Conservation (phyloP, 1,140 invertebrate species). For the Calephelis nemesis region DNA sequence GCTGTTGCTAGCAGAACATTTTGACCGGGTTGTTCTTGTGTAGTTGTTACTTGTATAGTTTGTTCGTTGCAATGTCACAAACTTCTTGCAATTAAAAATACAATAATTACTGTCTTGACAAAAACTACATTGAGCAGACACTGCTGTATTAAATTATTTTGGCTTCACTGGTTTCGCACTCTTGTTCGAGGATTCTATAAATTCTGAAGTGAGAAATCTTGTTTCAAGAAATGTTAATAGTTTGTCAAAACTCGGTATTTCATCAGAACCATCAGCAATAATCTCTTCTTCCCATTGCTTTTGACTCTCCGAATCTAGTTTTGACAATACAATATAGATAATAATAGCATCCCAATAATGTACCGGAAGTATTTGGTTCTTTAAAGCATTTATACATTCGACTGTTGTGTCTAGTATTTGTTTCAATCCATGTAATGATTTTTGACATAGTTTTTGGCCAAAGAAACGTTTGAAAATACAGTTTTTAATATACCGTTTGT, state of each 20-base stretch:
- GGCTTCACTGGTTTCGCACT: too few relatives aligned
- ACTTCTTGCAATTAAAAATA: constrained; percentile 19
- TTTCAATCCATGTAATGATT: background rate
- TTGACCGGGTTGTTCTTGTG: constrained; percentile 1
- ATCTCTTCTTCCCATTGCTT: background rate
- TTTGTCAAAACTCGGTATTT: too few relatives aligned
- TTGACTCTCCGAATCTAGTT: background rate
- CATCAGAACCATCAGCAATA: too few relatives aligned
- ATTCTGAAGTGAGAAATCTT: too few relatives aligned
- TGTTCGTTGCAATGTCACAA: constrained; percentile 26
- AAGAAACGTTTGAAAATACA: background rate
- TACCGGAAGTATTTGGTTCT: background rate
- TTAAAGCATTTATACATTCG: background rate
- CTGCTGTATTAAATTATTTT: too few relatives aligned
- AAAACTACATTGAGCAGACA: background rate
- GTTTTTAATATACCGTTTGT: background rate
- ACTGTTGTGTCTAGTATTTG: background rate
- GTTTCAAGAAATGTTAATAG: too few relatives aligned
- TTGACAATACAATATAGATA: background rate
- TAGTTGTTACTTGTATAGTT: constrained; percentile 23
- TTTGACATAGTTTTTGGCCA: too few relatives aligned
- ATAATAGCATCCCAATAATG: background rate
- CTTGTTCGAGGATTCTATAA: too few relatives aligned
- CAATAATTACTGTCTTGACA: background rate
- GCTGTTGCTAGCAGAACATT: background rate